Base-by-base conservation (phyloP, 2,888 invertebrate genomes). In the Andricus quercusramuli region DNA sequence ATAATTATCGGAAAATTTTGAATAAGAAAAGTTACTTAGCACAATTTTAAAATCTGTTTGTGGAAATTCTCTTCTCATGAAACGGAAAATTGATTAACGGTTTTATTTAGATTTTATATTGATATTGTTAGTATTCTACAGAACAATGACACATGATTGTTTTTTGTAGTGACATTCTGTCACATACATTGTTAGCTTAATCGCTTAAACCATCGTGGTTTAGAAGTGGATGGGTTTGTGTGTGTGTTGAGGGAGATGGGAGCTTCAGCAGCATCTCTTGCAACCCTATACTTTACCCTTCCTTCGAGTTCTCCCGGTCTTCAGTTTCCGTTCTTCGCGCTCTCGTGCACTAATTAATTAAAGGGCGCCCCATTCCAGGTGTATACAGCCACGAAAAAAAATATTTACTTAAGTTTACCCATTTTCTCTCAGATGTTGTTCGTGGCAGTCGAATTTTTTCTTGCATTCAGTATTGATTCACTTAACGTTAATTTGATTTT, bases 261-360 rank as follows among this genome's bases (percentile, higher is more conserved):
- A 65, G 44, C 44, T 74, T 67, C 66, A 78, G 76, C 79, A 66
- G 66, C 59, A 67, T 80, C 78, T 77, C 62, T 79, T 66, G 77
- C 65, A 77, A 78, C 68, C 79, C 68, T 37, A 70, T 74, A 32
- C 76, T 83, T 66, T 78, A 66, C 78, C 79, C 77, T 70, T 79
- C 82, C 79, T 79, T 79, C 78, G 44, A 78, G 79, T 70, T 77
- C 74, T 78, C 59, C n/a, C 44, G 47, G 47, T 80, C 66, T 81
- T 76, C 41, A 82, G 79, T 77, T 79, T 81, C 78, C 79, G 78
- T 78, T 81, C 83, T 83, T 85, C 80, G 79, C 83, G 65, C 82
- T 83, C 81, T 83, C 79, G 79, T 80, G 81, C 84, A 85, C 82
- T 88, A 88, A 89, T 89, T 89, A 89, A 89, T 89, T 89, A 88